phyloP scores from a whole-genome alignment of 2,888 invertebrate species.

The Caenorhabditis plicata region DNA sequence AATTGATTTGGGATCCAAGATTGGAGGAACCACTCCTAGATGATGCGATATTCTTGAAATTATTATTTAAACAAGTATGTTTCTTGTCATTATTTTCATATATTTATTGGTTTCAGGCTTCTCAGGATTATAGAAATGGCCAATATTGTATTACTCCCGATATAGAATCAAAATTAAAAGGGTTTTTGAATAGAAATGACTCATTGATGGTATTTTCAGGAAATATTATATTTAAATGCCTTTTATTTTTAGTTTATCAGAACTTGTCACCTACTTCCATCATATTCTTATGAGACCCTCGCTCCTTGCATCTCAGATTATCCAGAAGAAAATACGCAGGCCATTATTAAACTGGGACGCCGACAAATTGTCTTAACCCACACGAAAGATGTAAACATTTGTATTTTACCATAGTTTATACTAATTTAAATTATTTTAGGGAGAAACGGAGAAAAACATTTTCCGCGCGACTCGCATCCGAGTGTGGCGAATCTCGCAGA shows the following conservation, averaged over 20 bases:
- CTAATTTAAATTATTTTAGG: conserved; percentile 8
- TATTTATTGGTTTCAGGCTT: neutral
- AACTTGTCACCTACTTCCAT: conserved; percentile 79
- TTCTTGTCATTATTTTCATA: too few relatives aligned
- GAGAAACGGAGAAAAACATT: conserved; percentile 67
- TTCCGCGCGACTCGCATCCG: conserved; percentile 94
- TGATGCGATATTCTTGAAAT: conserved; percentile 36
- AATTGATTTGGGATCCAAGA: conserved; percentile 55
- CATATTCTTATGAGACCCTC: conserved; percentile 86
- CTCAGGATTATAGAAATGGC: too few relatives aligned
- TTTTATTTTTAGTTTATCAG: conserved; percentile 79
- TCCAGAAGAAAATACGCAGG: conserved; percentile 64
- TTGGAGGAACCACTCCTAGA: conserved; percentile 51
- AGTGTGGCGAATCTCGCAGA: conserved; percentile 82
- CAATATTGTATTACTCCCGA: too few relatives aligned
- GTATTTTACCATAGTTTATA: neutral
- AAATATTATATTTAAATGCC: too few relatives aligned
- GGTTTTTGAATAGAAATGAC: conserved; percentile 25
- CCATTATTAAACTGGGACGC: conserved; percentile 78
- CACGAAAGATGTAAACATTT: conserved; percentile 17
- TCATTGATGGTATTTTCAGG: conserved; percentile 8
- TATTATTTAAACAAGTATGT: conserved; percentile 56
- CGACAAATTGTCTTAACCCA: conserved; percentile 50
- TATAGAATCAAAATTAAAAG: conserved; percentile 18
- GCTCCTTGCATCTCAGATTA: conserved; percentile 66